Base-by-base conservation (phyloP, 2,888 invertebrate species). In the Nebria salina region DNA sequence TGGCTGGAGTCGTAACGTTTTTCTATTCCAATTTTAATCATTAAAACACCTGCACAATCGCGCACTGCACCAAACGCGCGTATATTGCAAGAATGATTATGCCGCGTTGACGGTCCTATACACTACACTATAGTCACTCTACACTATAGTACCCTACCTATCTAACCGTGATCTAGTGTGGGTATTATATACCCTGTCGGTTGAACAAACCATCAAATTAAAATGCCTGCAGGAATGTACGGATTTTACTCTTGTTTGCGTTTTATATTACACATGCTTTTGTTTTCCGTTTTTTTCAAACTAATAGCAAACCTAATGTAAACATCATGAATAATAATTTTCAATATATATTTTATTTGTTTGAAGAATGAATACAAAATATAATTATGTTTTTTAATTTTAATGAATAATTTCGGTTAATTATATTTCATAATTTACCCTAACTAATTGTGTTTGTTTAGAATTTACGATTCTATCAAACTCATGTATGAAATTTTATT, bases 1-100 rank as follows among this genome's bases (percentile, higher is more conserved):
- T 65, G 66, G 66, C 11, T n/a, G 73, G 26, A 73, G 13, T 74
- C 25, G 41, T 72, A 43, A 43, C 70, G 70, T 70, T 70, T 25
- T 25, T 3, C 70, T 26, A 34, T 70, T 70, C 70, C 70, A 25
- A 70, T 70, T 70, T 70, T 7, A 70, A 70, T 70, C 70, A 70
- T 66, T 66, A 66, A 66, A 70, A 70, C 34, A 70, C 70, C 70
- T 15, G 70, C 70, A 70, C 26, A 25, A 25, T 70, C 26, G 25
- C 34, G 11, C 11, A 25, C 11, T 70, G 70, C 70, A 25, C 70
- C 70, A 43, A 43, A 43, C 43, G 43, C 6, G 9, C 43, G 43
- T 43, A 43, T 43, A 54, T 54, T 54, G 54, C 54, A 54, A 54
- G 54, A 54, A 54, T 54, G 54, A 54, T 54, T 54, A 54, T 13